Conservation (phyloP, 2,113 vertebrate genomes). For the Thinocorus orbignyianus region DNA sequence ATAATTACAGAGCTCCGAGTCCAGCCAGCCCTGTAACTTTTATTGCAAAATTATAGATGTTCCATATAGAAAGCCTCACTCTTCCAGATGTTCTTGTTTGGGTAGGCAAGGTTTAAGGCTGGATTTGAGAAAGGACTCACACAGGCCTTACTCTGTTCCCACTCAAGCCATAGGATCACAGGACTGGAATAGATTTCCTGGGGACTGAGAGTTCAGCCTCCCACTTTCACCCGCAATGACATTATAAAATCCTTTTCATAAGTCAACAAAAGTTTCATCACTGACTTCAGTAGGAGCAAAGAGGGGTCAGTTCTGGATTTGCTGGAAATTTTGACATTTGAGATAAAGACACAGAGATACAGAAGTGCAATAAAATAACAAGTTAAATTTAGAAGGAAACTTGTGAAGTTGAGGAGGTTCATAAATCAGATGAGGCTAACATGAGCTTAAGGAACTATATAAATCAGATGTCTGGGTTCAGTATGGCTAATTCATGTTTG, state of each 20-base stretch:
- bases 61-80: neutral
- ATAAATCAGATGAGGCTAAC: neutral
- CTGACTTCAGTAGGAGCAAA: neutral
- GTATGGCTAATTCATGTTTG: neutral
- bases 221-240: neutral
- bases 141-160: neutral
- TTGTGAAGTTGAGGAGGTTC: neutral
- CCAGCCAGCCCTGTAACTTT: constrained; percentile 11
- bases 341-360: neutral
- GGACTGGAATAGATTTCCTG: constrained; percentile 21
- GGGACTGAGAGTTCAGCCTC: neutral
- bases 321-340: neutral
- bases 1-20: constrained; percentile 41
- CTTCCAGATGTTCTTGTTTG: constrained; percentile 55
- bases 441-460: neutral
- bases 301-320: neutral
- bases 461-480: neutral
- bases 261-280: neutral
- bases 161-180: neutral
- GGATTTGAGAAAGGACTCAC: neutral
- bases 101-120: neutral
- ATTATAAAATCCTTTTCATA: neutral
- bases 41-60: constrained; percentile 51
- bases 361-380: neutral
- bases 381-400: neutral